These are phyloP conservation scores for Asbolus verrucosus DNA, from an alignment of 1,140 invertebrate species.

Conservation along the genomic window DNA sequence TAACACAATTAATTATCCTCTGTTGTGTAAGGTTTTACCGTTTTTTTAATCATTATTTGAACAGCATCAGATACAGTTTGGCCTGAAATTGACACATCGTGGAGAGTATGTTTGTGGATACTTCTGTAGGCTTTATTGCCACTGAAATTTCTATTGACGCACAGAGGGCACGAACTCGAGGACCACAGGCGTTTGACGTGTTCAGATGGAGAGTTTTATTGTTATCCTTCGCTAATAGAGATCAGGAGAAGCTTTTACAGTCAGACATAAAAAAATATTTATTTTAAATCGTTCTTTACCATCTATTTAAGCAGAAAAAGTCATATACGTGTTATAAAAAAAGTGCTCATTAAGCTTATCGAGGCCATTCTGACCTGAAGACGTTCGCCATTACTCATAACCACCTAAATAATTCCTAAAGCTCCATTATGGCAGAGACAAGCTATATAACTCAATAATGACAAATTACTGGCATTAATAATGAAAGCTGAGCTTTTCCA, in stretches of 20 bases:
- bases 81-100: slow-evolving; percentile 28
- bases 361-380: background rate
- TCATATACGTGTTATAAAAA: slow-evolving; percentile 1
- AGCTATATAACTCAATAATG: slow-evolving; percentile 29
- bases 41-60: background rate
- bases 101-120: slow-evolving; percentile 41
- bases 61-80: slow-evolving; percentile 20
- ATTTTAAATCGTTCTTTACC: no score
- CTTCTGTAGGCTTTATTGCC: slow-evolving; percentile 40
- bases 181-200: slow-evolving; percentile 48
- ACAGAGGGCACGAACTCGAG: slow-evolving; percentile 18
- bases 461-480: slow-evolving; percentile 45
- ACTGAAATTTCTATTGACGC: slow-evolving; percentile 35
- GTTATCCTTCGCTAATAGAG: slow-evolving; percentile 2
- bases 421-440: slow-evolving; percentile 28
- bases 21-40: no score
- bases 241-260: background rate
- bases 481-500: slow-evolving; percentile 43
- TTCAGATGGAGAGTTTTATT: background rate
- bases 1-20: no score
- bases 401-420: slow-evolving; percentile 19
- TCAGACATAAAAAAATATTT: slow-evolving; percentile 5
- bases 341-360: slow-evolving; percentile 1
- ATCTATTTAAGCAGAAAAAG: no score
- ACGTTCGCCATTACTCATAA: slow-evolving; percentile 12